Evolutionary conservation across 2,888 invertebrate species (phyloP).

Genomic region (Dorcus parallelipipedus): DNA sequence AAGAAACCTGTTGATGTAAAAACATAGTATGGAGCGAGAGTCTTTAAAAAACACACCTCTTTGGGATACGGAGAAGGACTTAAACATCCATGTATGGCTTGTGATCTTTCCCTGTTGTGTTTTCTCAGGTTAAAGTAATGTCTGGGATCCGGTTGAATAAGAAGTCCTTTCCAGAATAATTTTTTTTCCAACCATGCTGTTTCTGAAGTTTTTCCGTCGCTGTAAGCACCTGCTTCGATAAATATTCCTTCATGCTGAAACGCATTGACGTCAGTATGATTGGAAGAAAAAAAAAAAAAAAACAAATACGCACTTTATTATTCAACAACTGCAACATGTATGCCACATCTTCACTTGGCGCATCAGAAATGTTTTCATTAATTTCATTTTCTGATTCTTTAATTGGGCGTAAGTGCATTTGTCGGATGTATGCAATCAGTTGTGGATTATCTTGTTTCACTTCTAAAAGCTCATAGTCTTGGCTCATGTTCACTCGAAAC

Average conservation of each 20-base stretch:
- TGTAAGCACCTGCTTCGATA: conserved; percentile 64
- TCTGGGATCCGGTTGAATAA: conserved; percentile 73
- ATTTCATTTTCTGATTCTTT: conserved; percentile 48
- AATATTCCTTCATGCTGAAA: conserved; percentile 66
- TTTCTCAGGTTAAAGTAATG: conserved; percentile 67
- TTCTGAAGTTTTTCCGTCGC: conserved; percentile 59
- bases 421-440: conserved; percentile 70
- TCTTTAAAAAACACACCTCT: conserved; percentile 55
- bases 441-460: conserved; percentile 73
- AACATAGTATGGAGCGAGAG: not conserved
- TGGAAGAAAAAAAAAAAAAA: conserved; percentile 1
- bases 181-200: conserved; percentile 69
- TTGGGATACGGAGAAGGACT: conserved; percentile 73
- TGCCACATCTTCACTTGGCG: conserved; percentile 51
- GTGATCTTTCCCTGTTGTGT: conserved; percentile 57
- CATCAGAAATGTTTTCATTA: conserved; percentile 35
- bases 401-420: conserved; percentile 61
- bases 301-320: conserved; percentile 47
- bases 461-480: conserved; percentile 70
- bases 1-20: conserved; percentile 45
- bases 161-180: conserved; percentile 71
- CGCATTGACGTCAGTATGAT: not conserved
- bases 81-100: conserved; percentile 74
- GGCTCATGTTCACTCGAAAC: conserved; percentile 76
- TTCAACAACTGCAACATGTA: conserved; percentile 48